Percentiles rank a stretch among this genome's conserved stretches.
phyloP scores from a whole-genome alignment of 2,888 invertebrate genomes.

The Dasypolia templi region DNA sequence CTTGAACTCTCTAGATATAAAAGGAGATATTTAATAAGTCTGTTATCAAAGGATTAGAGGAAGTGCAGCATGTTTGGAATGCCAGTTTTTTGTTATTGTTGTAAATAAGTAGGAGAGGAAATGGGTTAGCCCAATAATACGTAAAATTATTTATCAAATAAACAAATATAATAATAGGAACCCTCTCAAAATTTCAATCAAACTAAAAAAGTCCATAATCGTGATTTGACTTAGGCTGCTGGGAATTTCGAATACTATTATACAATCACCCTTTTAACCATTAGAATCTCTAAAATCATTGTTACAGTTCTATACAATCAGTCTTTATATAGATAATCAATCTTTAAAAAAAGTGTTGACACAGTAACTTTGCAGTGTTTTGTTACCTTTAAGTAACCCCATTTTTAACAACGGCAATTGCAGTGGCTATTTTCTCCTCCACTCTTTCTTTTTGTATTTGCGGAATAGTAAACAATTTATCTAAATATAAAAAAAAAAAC shows the following conservation, averaged over 20 bases:
- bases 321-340: not conserved
- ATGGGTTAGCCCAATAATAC: not conserved
- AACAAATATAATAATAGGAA: not conserved
- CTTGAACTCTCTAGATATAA: constrained; percentile 52
- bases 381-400: not conserved
- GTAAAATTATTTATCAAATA: not conserved
- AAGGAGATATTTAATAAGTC: constrained; percentile 1
- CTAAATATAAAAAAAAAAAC: no score
- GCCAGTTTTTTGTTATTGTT: not conserved
- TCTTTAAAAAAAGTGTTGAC: not conserved
- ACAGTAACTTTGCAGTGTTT: not conserved
- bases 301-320: not conserved
- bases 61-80: constrained; percentile 8
- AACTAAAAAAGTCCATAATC: not conserved
- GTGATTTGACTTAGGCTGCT: not conserved
- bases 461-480: not conserved
- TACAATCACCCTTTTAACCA: not conserved
- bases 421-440: no score
- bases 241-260: not conserved
- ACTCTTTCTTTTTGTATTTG: not conserved
- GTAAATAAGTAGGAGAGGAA: not conserved
- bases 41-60: constrained; percentile 67
- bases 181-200: not conserved
- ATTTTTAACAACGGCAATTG: not conserved
- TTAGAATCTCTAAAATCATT: not conserved